A percentile compares a stretch with the other conserved stretches of the same genome.
Conservation (phyloP, 1,140 invertebrate species). For the Drosophila nikananu region DNA sequence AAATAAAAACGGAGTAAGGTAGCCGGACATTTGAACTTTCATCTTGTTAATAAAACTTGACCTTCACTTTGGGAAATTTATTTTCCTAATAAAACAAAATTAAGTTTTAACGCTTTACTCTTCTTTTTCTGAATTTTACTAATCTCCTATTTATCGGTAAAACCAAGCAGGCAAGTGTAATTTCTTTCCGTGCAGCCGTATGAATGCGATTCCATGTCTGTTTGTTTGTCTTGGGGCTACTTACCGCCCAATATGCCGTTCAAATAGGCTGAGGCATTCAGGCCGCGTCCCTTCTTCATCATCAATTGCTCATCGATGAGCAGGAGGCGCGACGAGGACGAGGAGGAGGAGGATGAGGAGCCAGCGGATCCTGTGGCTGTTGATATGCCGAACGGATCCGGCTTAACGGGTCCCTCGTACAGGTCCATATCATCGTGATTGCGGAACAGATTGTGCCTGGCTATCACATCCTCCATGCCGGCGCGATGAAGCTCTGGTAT, state of each 20-base stretch:
- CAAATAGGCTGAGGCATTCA: constrained; percentile 74
- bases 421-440: constrained; percentile 92
- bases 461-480: constrained; percentile 94
- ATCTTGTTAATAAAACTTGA: neutral
- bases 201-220: constrained; percentile 16
- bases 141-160: neutral
- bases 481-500: constrained; percentile 96
- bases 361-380: constrained; percentile 27
- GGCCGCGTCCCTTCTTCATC: constrained; percentile 73
- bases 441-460: constrained; percentile 93
- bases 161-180: neutral
- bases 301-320: constrained; percentile 83
- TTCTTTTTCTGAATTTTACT: neutral
- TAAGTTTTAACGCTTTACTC: neutral
- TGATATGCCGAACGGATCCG: constrained; percentile 88
- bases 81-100: neutral
- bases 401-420: constrained; percentile 92
- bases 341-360: constrained; percentile 54
- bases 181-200: constrained; percentile 16
- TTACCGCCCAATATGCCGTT: constrained; percentile 83
- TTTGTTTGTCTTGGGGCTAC: constrained; percentile 53
- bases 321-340: constrained; percentile 85
- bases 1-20: neutral
- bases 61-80: neutral
- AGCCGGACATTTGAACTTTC: neutral